phyloP scores from a whole-genome alignment of 1,140 invertebrate genomes.

The Ostrea edulis region DNA sequence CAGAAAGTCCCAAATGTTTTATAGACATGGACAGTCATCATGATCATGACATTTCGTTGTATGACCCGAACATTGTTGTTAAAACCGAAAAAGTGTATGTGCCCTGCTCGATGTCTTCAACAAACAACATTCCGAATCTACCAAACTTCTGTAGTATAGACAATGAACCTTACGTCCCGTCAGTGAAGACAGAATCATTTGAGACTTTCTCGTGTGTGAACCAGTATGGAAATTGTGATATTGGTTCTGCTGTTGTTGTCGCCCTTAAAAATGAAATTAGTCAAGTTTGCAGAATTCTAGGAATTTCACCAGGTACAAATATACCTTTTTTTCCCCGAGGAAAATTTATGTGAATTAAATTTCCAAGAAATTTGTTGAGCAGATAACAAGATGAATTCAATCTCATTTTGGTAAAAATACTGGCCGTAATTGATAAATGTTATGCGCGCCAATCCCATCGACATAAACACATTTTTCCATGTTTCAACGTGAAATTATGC shows the following conservation, averaged over 20 bases:
- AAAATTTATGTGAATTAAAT: neutral
- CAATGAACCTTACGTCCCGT: neutral
- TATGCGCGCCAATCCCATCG: neutral
- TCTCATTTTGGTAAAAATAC: no score
- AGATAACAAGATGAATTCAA: neutral
- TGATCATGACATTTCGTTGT: constrained; percentile 2
- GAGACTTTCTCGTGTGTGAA: neutral
- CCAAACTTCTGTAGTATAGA: constrained; percentile 16
- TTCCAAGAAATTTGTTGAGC: neutral
- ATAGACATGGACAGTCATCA: constrained; percentile 21
- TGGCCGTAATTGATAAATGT: neutral
- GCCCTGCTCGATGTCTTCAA: constrained; percentile 9
- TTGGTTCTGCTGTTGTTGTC: constrained; percentile 7
- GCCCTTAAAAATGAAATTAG: constrained; percentile 34
- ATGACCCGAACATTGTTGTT: constrained; percentile 6
- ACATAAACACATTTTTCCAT: neutral
- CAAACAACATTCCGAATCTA: neutral
- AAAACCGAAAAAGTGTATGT: constrained; percentile 15
- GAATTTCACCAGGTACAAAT: constrained; percentile 31
- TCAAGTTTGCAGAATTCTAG: constrained; percentile 30
- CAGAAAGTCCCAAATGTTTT: constrained; percentile 19
- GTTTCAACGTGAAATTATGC: constrained; percentile 11
- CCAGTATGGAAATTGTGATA: constrained; percentile 10
- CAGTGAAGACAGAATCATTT: neutral
- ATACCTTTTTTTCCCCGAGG: neutral